These are phyloP conservation scores for Melikaiella ostensackeni DNA, from an alignment of 2,888 invertebrate species.

Conservation along the genomic window DNA sequence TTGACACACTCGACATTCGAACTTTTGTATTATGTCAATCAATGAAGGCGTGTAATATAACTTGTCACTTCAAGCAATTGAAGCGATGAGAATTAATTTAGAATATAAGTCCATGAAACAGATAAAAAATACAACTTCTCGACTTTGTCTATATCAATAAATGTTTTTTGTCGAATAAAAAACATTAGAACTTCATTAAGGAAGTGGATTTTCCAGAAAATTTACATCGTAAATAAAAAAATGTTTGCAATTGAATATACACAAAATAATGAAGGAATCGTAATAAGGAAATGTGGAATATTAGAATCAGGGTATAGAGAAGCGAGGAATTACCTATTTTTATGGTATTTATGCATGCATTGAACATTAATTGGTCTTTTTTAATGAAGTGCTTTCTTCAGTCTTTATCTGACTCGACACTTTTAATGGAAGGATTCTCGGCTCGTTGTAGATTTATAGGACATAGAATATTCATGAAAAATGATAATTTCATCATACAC, in stretches of 20 bases:
- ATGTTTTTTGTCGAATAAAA: neutral
- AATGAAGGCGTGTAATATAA: neutral
- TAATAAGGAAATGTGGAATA: neutral
- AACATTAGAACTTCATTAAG: neutral
- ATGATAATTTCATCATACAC: neutral
- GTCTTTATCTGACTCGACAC: neutral
- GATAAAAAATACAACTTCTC: neutral
- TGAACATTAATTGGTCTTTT: neutral
- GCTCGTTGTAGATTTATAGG: neutral
- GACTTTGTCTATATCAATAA: neutral
- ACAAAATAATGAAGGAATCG: neutral
- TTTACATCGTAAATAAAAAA: neutral
- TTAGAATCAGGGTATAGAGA: neutral
- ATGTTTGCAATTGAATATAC: neutral
- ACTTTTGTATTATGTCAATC: neutral
- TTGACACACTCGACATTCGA: neutral
- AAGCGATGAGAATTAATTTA: neutral
- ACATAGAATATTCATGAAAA: constrained; percentile 2
- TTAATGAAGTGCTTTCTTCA: neutral
- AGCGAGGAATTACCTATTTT: neutral
- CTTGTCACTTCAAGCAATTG: neutral
- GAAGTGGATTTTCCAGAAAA: neutral
- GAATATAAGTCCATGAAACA: neutral
- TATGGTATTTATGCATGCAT: neutral
- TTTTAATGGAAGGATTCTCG: neutral